These are phyloP conservation scores for Dromius quadrimaculatus DNA, from an alignment of 2,888 invertebrate genomes.

Conservation along the genomic window DNA sequence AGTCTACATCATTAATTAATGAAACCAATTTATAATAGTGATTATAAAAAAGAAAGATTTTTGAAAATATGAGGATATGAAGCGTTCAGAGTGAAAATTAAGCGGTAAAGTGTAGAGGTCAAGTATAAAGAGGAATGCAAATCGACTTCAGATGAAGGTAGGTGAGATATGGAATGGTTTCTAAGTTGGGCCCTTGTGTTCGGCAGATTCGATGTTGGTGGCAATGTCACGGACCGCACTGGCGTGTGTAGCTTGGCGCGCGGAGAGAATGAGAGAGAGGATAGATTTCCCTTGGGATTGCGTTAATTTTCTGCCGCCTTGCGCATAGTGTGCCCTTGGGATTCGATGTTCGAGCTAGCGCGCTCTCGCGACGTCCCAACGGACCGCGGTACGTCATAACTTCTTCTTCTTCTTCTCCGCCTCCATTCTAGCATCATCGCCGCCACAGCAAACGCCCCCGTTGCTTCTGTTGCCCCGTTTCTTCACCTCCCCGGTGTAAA, in stretches of 20 bases:
- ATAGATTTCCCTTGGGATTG: slow-evolving; percentile 76
- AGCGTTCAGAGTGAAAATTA: too few relatives aligned
- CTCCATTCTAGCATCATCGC: slow-evolving; percentile 6
- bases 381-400: slow-evolving; percentile 65
- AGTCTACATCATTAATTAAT: too few relatives aligned
- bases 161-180: slow-evolving; percentile 68
- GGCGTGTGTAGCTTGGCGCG: slow-evolving; percentile 56
- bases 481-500: slow-evolving; percentile 57
- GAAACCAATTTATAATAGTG: too few relatives aligned
- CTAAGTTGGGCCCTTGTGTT: too few relatives aligned
- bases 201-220: slow-evolving; percentile 66
- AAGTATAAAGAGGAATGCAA: slow-evolving; percentile 49
- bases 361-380: slow-evolving; percentile 62
- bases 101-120: not conserved
- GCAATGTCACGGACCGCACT: slow-evolving; percentile 55
- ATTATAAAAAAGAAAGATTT: too few relatives aligned
- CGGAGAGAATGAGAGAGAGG: slow-evolving; percentile 67
- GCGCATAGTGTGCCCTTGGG: slow-evolving; percentile 78
- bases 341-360: slow-evolving; percentile 68
- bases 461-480: slow-evolving; percentile 23
- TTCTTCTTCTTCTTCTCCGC: slow-evolving; percentile 64
- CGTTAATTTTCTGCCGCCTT: slow-evolving; percentile 84
- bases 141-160: slow-evolving; percentile 23
- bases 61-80: too few relatives aligned
- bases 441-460: slow-evolving; percentile 11